Evolutionary conservation across 1,140 invertebrate species (phyloP).

Genomic region (Neodiprion lecontei): DNA sequence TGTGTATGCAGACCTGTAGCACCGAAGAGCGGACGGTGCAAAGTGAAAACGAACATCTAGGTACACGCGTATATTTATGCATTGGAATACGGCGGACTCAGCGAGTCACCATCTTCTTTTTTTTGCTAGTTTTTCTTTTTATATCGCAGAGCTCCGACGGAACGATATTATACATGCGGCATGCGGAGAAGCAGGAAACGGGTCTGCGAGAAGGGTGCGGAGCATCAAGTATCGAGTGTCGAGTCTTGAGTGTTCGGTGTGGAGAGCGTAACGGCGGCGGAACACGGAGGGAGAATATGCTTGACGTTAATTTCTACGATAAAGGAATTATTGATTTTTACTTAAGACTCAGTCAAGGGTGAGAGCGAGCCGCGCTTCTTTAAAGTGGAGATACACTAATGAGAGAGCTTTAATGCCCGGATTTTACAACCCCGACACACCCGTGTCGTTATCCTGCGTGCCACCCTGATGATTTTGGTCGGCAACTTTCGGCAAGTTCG

Average conservation of each 20-base stretch:
- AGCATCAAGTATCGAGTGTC: conserved; percentile 25
- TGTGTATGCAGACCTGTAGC: no score
- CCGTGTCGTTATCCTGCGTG: no score
- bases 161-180: conserved; percentile 19
- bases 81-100: no score
- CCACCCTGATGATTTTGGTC: no score
- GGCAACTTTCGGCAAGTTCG: no score
- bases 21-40: no score
- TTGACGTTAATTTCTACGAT: conserved; percentile 60
- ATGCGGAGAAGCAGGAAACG: conserved; percentile 40
- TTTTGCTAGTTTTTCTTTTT: no score
- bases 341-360: conserved; percentile 52
- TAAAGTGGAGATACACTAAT: conserved; percentile 7
- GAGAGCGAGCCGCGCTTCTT: conserved; percentile 32
- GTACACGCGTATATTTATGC: no score
- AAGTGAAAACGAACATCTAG: no score
- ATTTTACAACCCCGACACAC: no score
- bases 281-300: conserved; percentile 53
- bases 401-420: not conserved
- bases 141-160: not conserved
- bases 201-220: not conserved
- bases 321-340: conserved; percentile 63
- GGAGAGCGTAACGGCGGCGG: conserved; percentile 12
- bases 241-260: conserved; percentile 34
- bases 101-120: no score